phyloP scores from a whole-genome alignment of 2,113 vertebrate species.

The Bucco capensis region DNA sequence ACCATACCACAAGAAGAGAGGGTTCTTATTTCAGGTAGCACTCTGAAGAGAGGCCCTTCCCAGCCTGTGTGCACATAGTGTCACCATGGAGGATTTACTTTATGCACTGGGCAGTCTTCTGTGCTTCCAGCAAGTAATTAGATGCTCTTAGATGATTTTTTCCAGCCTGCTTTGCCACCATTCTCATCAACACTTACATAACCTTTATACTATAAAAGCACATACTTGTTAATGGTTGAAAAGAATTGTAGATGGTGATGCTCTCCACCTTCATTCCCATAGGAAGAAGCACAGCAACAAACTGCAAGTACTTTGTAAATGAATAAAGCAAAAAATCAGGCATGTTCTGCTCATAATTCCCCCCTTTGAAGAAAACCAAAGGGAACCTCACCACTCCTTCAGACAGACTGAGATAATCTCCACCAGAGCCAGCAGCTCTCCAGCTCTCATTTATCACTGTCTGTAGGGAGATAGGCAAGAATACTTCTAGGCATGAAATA shows the following conservation, averaged over 20 bases:
- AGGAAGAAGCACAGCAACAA: neutral
- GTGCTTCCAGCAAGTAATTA: neutral
- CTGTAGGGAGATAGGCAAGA: constrained; percentile 23
- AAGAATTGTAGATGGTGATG: neutral
- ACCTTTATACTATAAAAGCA: neutral
- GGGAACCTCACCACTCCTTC: constrained; percentile 45
- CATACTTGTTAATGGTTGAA: neutral
- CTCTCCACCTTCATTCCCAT: neutral
- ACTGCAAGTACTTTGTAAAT: neutral
- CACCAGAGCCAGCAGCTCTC: constrained; percentile 42
- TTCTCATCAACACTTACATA: neutral
- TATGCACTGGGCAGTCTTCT: neutral
- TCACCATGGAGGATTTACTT: neutral
- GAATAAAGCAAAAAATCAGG: neutral
- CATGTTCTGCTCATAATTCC: neutral
- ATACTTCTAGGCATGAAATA: neutral
- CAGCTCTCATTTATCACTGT: constrained; percentile 37
- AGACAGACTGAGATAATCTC: constrained; percentile 31
- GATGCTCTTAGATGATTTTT: neutral
- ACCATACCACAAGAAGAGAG: neutral
- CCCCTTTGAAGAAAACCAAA: constrained; percentile 4
- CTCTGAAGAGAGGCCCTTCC: neutral
- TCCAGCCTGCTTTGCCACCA: neutral
- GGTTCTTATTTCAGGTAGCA: neutral
- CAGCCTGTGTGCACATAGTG: neutral